Base-by-base conservation (phyloP, 1,140 invertebrate species). In the Nasonia vitripennis region DNA sequence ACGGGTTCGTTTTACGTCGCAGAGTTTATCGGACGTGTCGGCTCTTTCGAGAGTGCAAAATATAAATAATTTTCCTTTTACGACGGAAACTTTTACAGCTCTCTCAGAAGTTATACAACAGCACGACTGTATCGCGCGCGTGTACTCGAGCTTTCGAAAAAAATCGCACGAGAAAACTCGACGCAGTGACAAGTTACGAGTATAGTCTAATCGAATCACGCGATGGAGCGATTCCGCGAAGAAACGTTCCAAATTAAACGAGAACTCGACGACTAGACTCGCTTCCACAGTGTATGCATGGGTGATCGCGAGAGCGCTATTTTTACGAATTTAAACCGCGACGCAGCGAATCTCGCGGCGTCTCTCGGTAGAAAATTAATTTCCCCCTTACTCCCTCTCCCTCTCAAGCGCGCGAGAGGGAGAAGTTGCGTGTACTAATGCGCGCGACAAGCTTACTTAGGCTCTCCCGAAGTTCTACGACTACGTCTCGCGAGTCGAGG, bases 361-460 rank as follows among this genome's bases (percentile, higher is more conserved):
- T n/a, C 7, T 17, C 23, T 1, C 31, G 34, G 34, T 27, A 73
- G 34, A 55, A 85, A 84, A 88, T 88, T 87, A 82, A 88, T 85
- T 86, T 87, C 83, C 82, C 78, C 70, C 70, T 62, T 1, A 14
- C 55, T 45, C 41, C 5, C 34, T 37, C 34, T 37, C 34, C 34
- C 2, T 37, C 34, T 27, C 27, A 27, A 37, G 20, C 55, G 55
- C 17, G 5, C 14, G 20, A 7, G 20, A 68, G n/a, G 73, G 12
- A 55, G 81, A 85, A 87, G 83, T 81, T 85, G 75, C 81, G 78
- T 84, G 83, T 68, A 83, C 86, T 87, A 84, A 67, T 3, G 55
- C 55, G 17, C 14, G 55, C 70, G 80, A 83, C 83, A 81, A 84
- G 45, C 73, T 55, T 75, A 34, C 34, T 86, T 86, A 87, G 84